Evolutionary conservation across 2,888 invertebrate species (phyloP).

Genomic region (Sarcophaga subvicina): DNA sequence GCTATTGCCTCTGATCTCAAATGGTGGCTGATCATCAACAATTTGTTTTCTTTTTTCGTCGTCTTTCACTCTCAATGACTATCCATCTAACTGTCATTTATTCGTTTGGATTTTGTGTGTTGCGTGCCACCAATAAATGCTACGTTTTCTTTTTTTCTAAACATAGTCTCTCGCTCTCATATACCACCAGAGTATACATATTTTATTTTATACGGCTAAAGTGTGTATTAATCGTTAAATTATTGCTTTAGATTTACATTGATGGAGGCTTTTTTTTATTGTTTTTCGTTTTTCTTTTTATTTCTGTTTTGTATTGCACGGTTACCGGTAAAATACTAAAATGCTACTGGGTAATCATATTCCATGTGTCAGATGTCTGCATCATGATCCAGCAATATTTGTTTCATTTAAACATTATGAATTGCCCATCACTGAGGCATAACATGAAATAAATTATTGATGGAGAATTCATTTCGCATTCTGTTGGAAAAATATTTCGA

Average conservation of each 20-base stretch:
- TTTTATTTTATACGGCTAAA: constrained; percentile 40
- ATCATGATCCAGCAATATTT: constrained; percentile 62
- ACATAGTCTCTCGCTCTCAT: neutral
- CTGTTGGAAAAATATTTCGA: constrained; percentile 36
- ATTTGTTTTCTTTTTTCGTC: too few relatives aligned
- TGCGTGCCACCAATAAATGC: constrained; percentile 66
- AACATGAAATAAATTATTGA: constrained; percentile 39
- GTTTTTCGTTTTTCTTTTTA: neutral
- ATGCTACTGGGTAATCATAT: constrained; percentile 67
- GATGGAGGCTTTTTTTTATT: constrained; percentile 37
- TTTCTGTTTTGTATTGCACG: constrained; percentile 44
- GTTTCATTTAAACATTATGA: constrained; percentile 55
- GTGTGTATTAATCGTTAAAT: constrained; percentile 66
- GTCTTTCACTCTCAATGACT: constrained; percentile 52
- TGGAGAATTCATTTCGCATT: constrained; percentile 29
- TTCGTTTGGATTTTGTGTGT: constrained; percentile 57
- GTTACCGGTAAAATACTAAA: constrained; percentile 42
- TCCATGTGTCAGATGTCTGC: constrained; percentile 49
- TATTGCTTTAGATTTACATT: constrained; percentile 64
- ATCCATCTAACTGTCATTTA: constrained; percentile 69
- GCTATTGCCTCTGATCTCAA: constrained; percentile 51
- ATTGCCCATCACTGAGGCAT: constrained; percentile 37
- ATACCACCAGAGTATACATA: neutral
- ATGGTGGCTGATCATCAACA: constrained; percentile 62
- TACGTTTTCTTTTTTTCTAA: constrained; percentile 24